phyloP scores from a whole-genome alignment of 2,888 invertebrate species.

The Patella ulyssiponensis region DNA sequence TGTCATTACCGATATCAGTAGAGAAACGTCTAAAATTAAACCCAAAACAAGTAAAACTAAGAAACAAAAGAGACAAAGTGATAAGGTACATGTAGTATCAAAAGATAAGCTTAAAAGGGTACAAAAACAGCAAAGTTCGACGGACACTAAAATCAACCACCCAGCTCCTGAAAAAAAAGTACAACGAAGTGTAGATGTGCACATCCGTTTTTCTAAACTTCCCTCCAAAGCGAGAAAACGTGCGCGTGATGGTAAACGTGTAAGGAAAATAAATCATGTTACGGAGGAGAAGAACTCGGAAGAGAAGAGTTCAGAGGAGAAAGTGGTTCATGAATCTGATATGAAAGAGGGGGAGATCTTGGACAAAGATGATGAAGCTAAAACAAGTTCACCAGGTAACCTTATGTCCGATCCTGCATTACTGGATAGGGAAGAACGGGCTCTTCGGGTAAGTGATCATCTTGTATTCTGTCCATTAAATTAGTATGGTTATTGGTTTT shows the following conservation, averaged over 20 bases:
- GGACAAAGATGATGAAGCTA: constrained; percentile 7
- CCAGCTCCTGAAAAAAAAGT: neutral
- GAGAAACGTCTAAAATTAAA: neutral
- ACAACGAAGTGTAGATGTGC: neutral
- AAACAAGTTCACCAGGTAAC: constrained; percentile 23
- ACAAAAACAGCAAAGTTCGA: neutral
- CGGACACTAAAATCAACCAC: neutral
- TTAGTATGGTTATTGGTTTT: too few relatives aligned
- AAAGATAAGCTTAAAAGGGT: neutral
- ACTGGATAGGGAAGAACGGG: constrained; percentile 49
- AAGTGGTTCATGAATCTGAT: neutral
- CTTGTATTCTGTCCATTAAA: too few relatives aligned
- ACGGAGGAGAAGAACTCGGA: constrained; percentile 4
- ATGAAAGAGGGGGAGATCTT: neutral
- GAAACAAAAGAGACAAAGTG: constrained; percentile 2
- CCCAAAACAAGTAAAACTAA: constrained; percentile 1
- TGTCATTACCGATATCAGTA: neutral
- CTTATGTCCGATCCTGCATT: constrained; percentile 44
- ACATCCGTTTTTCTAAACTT: neutral
- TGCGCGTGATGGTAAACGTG: neutral
- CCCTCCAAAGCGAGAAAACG: neutral
- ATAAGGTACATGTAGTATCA: neutral
- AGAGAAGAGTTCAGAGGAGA: neutral
- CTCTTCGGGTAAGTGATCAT: constrained; percentile 44
- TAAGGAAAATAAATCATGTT: neutral